Conservation (phyloP, 2,797 vertebrate species). For the Tympanoctomys barrerae region DNA sequence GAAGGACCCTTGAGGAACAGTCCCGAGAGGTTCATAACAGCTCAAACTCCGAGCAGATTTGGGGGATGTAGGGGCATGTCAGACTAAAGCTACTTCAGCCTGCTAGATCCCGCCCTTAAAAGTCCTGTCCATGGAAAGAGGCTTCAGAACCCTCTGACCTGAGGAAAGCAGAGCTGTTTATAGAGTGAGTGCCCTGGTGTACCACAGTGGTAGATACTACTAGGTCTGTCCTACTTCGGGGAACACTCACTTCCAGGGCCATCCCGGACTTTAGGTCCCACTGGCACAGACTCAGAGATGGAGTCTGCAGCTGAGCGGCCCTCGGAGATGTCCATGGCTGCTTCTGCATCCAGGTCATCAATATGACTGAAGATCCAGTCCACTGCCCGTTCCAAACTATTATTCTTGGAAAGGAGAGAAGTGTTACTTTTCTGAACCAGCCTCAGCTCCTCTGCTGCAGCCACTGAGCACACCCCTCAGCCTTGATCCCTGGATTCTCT, state of each 20-base stretch:
- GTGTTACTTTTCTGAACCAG: constrained; percentile 19
- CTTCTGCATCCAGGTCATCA: constrained; percentile 95
- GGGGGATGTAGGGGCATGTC: neutral
- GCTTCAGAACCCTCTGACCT: neutral
- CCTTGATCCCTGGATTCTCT: neutral
- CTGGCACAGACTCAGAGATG: constrained; percentile 93
- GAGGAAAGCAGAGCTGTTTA: neutral
- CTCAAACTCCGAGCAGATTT: neutral
- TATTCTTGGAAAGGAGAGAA: constrained; percentile 90
- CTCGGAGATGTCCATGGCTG: constrained; percentile 98
- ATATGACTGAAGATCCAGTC: constrained; percentile 99
- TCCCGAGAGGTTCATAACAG: neutral
- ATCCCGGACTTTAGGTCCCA: constrained; percentile 96
- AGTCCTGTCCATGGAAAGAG: neutral
- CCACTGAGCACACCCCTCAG: neutral
- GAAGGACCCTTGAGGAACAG: neutral
- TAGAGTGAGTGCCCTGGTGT: neutral
- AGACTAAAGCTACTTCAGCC: neutral
- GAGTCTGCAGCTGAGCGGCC: constrained; percentile 96
- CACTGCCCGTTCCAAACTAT: constrained; percentile 96
- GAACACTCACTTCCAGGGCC: constrained; percentile 95
- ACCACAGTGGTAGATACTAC: neutral
- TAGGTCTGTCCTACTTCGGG: rapidly evolving
- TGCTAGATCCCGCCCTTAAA: constrained; percentile 3
- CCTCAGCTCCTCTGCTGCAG: neutral